phyloP scores from a whole-genome alignment of 1,140 invertebrate species.

The Drosophila pruinosa region DNA sequence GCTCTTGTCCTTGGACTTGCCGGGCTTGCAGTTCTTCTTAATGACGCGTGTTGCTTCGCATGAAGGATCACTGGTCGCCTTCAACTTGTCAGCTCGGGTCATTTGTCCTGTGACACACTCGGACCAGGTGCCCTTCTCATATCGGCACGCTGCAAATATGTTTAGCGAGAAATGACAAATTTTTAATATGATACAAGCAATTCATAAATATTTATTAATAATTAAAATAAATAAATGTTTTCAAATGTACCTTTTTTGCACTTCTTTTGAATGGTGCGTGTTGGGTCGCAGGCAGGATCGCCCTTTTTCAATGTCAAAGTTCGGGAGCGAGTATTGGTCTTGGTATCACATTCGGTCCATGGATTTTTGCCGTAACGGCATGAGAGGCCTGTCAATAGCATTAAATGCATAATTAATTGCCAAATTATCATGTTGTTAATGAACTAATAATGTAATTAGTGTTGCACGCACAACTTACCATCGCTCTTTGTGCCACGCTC shows the following conservation, averaged over 20 bases:
- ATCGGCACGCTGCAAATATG: conserved; percentile 87
- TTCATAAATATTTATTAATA: background rate
- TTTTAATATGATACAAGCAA: background rate
- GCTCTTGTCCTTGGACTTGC: conserved; percentile 82
- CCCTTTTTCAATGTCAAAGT: conserved; percentile 93
- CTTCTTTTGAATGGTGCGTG: conserved; percentile 94
- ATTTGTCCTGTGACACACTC: conserved; percentile 88
- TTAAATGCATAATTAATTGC: background rate
- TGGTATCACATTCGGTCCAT: conserved; percentile 93
- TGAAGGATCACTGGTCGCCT: conserved; percentile 87
- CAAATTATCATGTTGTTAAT: background rate
- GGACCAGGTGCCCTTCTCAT: conserved; percentile 92
- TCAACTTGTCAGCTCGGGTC: conserved; percentile 88
- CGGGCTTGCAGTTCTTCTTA: conserved; percentile 89
- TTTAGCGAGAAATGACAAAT: background rate
- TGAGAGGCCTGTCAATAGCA: conserved; percentile 74
- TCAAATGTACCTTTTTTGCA: conserved; percentile 91
- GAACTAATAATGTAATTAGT: background rate
- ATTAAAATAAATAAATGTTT: background rate
- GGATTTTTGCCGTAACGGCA: conserved; percentile 92
- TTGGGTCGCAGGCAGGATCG: conserved; percentile 90
- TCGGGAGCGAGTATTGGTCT: conserved; percentile 90
- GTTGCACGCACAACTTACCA: conserved; percentile 38
- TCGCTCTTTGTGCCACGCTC: conserved; percentile 88
- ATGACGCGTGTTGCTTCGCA: conserved; percentile 88